Evolutionary conservation across 1,140 invertebrate genomes (phyloP), one percentile per base, ranked within the genome.

Genomic region (Hylyphantes graminicola): DNA sequence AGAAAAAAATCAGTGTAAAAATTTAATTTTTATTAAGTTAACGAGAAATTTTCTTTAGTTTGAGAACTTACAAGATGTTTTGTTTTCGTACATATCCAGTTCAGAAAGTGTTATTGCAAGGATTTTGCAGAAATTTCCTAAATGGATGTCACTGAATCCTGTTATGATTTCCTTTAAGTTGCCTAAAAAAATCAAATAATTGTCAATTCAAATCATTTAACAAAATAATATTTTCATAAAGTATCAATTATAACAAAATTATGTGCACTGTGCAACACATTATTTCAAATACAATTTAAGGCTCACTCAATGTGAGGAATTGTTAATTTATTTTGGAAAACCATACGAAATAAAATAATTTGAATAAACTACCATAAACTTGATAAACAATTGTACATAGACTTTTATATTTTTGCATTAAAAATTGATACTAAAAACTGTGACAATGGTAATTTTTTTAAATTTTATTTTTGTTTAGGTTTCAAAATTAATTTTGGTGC

Each of bases 31-130:
- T 35, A 35, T 35, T 35, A 35, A 35, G 35, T 35, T 35, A 35
- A 35, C 35, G 35, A 35, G 67, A 48, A 65, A 19, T 78, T 50
- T 48, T 21, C 64, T 9, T 63, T 11, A 70, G 51, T 54, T 55
- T 4, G 57, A 50, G 53, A 35, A 77, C 82, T 85, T 72, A 85
- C 82, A 63, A 59, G 73, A 76, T n/a, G 74, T 70, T 63, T 85
- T 86, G 63, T 86, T 85, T 74, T 86, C 86, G 80, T 84, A 86
- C 67, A 86, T 86, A 68, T 86, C 86, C 19, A 86, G 51, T 67
- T 86, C 86, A 13, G 86, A 86, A 2, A 86, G 17, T 53, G 86
- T 86, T 55, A 86, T 75, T 13, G 86, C 77, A 57, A 86, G 72
- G 50, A 86, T 85, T 68, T 85, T 86, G 51, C 86, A 85, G 54